Percentiles rank a stretch among this genome's conserved stretches.
Evolutionary conservation across 2,113 vertebrate species (phyloP).

Genomic region (Salminus brasiliensis): DNA sequence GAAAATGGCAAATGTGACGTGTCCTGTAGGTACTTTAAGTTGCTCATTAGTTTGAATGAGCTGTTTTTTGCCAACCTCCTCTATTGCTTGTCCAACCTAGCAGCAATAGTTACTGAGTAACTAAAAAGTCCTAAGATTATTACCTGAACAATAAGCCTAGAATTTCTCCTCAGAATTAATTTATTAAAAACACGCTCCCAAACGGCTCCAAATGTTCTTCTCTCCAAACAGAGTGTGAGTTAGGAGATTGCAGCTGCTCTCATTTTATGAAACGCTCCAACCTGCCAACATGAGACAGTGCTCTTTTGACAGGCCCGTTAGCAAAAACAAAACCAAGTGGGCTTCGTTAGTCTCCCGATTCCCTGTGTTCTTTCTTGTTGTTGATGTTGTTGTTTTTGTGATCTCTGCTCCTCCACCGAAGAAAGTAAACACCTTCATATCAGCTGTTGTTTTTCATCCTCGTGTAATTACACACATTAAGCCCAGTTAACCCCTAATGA

Average conservation of each 20-base stretch:
- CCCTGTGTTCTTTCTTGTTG: background rate
- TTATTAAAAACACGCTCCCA: too few relatives aligned
- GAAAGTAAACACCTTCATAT: constrained; percentile 57
- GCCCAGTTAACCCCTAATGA: constrained; percentile 49
- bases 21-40: too few relatives aligned
- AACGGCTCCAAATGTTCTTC: background rate
- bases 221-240: background rate
- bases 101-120: too few relatives aligned
- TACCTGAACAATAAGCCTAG: too few relatives aligned
- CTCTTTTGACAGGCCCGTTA: background rate
- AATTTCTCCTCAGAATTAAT: too few relatives aligned
- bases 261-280: constrained; percentile 10
- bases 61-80: too few relatives aligned
- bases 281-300: constrained; percentile 13
- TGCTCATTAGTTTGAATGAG: too few relatives aligned
- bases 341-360: background rate
- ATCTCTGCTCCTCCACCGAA: constrained; percentile 25
- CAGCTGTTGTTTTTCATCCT: constrained; percentile 41
- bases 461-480: constrained; percentile 67
- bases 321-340: background rate
- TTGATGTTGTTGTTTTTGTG: constrained; percentile 41
- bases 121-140: too few relatives aligned
- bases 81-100: too few relatives aligned
- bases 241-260: background rate
- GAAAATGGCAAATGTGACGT: too few relatives aligned